These are phyloP conservation scores for Potamilus streckersoni DNA, from an alignment of 1,140 invertebrate species.

Conservation along the genomic window DNA sequence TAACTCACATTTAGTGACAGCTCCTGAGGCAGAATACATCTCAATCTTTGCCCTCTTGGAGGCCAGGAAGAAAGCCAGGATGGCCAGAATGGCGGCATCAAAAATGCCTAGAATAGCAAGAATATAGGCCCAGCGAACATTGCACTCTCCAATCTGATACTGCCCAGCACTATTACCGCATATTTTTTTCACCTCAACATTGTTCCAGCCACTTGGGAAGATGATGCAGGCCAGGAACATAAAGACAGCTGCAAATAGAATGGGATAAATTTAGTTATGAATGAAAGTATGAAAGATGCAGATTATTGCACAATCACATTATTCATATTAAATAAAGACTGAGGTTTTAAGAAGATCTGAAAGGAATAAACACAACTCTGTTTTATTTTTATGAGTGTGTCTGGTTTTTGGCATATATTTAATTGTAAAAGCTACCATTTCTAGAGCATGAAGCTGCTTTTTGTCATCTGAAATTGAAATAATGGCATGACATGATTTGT, in stretches of 20 bases:
- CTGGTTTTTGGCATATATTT: too few relatives aligned
- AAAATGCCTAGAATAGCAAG: constrained; percentile 92
- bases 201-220: constrained; percentile 94
- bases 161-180: constrained; percentile 83
- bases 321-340: too few relatives aligned
- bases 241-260: constrained; percentile 68
- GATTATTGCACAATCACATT: too few relatives aligned
- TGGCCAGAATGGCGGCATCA: constrained; percentile 88
- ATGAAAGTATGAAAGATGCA: too few relatives aligned
- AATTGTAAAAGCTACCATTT: too few relatives aligned
- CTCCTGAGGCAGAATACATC: constrained; percentile 47
- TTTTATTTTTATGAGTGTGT: too few relatives aligned
- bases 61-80: constrained; percentile 93
- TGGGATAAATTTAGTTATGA: too few relatives aligned
- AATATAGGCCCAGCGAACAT: constrained; percentile 94
- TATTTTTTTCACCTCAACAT: constrained; percentile 82
- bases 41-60: constrained; percentile 70
- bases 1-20: constrained; percentile 61
- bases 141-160: constrained; percentile 85
- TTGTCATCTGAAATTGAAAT: too few relatives aligned
- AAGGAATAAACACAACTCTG: too few relatives aligned
- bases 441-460: too few relatives aligned
- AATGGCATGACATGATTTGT: too few relatives aligned
- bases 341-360: too few relatives aligned
- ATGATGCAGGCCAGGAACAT: constrained; percentile 76